phyloP scores from a whole-genome alignment of 2,888 invertebrate species.

The Gastrophysa polygoni region DNA sequence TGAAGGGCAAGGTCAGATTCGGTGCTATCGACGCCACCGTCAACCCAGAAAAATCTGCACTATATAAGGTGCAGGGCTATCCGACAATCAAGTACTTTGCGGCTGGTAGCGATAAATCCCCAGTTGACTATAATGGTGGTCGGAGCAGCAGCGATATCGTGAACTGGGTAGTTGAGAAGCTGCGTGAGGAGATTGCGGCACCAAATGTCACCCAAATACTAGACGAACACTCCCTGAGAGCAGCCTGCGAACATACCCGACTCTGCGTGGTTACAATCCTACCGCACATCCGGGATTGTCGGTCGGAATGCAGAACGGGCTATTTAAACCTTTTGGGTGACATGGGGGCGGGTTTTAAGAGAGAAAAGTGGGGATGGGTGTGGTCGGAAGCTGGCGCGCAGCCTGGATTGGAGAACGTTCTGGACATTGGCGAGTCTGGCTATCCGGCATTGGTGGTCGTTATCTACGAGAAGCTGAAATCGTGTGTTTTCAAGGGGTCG shows the following conservation, averaged over 20 bases:
- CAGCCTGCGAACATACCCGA: slow-evolving; percentile 81
- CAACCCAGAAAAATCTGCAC: slow-evolving; percentile 74
- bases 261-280: slow-evolving; percentile 88
- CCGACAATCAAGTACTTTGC: slow-evolving; percentile 91
- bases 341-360: slow-evolving; percentile 87
- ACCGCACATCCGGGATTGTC: slow-evolving; percentile 93
- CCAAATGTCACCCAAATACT: slow-evolving; percentile 58
- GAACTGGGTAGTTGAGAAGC: slow-evolving; percentile 78
- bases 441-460: slow-evolving; percentile 97
- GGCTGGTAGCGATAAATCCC: slow-evolving; percentile 70
- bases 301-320: slow-evolving; percentile 84
- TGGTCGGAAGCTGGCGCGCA: slow-evolving; percentile 92
- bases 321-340: slow-evolving; percentile 74
- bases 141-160: slow-evolving; percentile 85
- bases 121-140: slow-evolving; percentile 76
- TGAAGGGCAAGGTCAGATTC: slow-evolving; percentile 90
- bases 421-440: slow-evolving; percentile 87
- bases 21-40: slow-evolving; percentile 93
- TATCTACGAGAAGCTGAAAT: slow-evolving; percentile 89
- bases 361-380: slow-evolving; percentile 92
- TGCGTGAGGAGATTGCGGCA: slow-evolving; percentile 76
- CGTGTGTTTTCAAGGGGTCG: slow-evolving; percentile 16
- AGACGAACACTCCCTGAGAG: slow-evolving; percentile 59
- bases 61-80: slow-evolving; percentile 85
- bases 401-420: slow-evolving; percentile 75